Evolutionary conservation across 2,797 vertebrate genomes (phyloP).

Genomic region (Eurystomus glaucurus): DNA sequence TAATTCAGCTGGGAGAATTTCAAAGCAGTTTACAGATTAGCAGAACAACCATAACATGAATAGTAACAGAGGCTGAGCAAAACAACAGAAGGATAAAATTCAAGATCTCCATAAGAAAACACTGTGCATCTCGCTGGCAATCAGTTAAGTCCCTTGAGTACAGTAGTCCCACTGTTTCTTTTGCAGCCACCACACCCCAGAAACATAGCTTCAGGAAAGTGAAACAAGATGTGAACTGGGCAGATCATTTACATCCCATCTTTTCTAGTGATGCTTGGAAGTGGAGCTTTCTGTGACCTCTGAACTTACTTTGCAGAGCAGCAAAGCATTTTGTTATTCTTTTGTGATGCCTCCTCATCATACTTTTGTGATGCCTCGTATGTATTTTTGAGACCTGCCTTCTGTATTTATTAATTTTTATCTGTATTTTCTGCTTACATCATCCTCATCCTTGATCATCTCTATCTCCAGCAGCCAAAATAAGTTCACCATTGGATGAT

Average conservation of each 20-base stretch:
- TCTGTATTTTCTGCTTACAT: not conserved
- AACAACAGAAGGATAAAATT: not conserved
- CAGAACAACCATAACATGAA: not conserved
- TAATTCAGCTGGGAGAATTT: conserved; percentile 29
- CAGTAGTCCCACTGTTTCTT: not conserved
- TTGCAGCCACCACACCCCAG: not conserved
- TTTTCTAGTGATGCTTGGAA: not conserved
- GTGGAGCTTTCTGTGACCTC: not conserved
- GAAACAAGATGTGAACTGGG: not conserved
- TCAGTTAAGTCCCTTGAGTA: not conserved
- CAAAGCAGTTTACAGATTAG: conserved; percentile 37
- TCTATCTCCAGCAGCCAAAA: not conserved
- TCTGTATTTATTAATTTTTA: not conserved
- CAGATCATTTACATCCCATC: not conserved
- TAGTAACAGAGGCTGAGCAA: not conserved
- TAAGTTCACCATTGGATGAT: not conserved
- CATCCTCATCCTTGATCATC: not conserved
- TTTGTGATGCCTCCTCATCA: not conserved
- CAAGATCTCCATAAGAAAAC: not conserved
- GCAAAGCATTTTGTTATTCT: not conserved
- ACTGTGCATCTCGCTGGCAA: not conserved
- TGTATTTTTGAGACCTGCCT: not conserved
- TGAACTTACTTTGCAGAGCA: not conserved
- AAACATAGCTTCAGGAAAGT: not conserved
- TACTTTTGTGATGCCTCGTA: not conserved